Conservation (phyloP, 1,140 invertebrate species). For the Pararge aegeria region DNA sequence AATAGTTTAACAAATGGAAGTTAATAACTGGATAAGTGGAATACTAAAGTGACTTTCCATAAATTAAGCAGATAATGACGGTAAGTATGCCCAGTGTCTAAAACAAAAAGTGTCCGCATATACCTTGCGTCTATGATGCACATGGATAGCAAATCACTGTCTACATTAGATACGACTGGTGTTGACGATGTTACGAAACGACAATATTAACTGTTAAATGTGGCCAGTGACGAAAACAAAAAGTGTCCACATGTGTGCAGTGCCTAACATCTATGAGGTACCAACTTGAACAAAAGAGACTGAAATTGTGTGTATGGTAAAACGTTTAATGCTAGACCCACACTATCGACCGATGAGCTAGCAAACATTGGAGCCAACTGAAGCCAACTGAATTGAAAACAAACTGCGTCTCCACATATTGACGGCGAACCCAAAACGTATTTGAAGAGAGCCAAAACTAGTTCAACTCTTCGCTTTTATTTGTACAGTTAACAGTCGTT, state of each 20-base stretch:
- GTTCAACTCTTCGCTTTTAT: conserved; percentile 4
- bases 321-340: conserved; percentile 10
- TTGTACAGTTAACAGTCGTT: conserved; percentile 9
- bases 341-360: neutral
- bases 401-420: conserved; percentile 2
- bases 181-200: too few species aligned
- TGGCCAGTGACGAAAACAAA: too few species aligned
- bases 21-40: too few species aligned
- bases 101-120: too few species aligned
- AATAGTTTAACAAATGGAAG: too few species aligned
- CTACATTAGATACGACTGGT: too few species aligned
- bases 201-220: too few species aligned
- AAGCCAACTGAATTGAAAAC: neutral
- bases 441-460: neutral
- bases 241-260: conserved; percentile 9
- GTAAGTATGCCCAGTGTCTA: too few species aligned
- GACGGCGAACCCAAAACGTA: neutral
- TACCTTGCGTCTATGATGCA: too few species aligned
- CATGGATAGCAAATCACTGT: too few species aligned
- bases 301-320: conserved; percentile 26
- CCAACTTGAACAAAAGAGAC: conserved; percentile 34
- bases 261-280: neutral
- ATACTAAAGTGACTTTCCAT: too few species aligned
- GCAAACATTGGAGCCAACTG: neutral
- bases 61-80: too few species aligned